Base-by-base conservation (phyloP, 2,888 invertebrate species). In the Tromatobia lineatoria region DNA sequence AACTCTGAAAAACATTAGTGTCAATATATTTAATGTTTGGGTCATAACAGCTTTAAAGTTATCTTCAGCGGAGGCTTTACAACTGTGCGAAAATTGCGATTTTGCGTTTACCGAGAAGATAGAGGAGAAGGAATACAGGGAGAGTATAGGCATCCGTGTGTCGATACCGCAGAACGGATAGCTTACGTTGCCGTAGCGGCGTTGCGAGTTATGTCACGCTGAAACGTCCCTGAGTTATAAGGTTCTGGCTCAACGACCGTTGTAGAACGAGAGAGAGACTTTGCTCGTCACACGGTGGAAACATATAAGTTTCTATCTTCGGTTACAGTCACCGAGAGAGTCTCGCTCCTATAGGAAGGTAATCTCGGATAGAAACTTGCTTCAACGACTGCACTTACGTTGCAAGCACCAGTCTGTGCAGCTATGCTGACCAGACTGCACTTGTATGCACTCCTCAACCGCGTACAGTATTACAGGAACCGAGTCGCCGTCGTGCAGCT, bases 161-260 rank as follows among this genome's bases (percentile, higher is more conserved):
- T 59, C 77, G 59, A 77, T 70, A 77, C 59, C 74, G 59, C 61
- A 38, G 64, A 61, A 34, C 23, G 57, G 25, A 73, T 57, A 34
- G 52, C 29, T n/a, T 50, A 18, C 6, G 50, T 50, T 50, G n/a
- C 50, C 8, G 25, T n/a, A 4, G 25, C 18, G 29, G 11, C 34
- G 42, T 11, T 2, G 71, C 42, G 77, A 76, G 77, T 82, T 82
- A 82, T 78, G 82, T 82, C 78, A 82, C 61, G 42, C 57, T 50
- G 79, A 78, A 82, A 82, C 73, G 82, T 69, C 69, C 67, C 78
- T 59, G 67, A 82, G 78, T 82, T 78, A 73, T 73, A 77, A 80
- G 69, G 82, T 87, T 79, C 74, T 74, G 83, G 86, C 83, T 83
- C 87, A 82, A 86, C 85, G 85, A 85, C 80, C 78, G 82, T 71